Conservation (phyloP, 1,140 invertebrate genomes). For the Drosophila funebris region DNA sequence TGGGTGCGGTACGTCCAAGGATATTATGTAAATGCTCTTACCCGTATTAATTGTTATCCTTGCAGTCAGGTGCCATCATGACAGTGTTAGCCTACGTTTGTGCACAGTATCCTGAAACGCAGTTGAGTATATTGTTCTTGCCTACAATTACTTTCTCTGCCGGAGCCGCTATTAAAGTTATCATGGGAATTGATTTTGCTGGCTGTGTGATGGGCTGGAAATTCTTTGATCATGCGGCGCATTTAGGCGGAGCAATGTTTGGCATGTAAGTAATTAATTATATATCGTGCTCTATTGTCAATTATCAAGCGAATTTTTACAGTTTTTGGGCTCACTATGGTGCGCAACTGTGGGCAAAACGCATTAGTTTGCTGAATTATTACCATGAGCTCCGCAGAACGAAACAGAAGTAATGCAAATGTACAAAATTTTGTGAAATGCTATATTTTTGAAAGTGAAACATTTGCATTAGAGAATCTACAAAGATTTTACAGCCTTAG, state of each 20-base stretch:
- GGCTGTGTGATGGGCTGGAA: conserved; percentile 95
- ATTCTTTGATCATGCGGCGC: conserved; percentile 98
- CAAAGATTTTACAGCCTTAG: conserved; percentile 40
- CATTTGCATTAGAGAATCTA: conserved; percentile 16
- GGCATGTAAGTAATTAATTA: conserved; percentile 89
- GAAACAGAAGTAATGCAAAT: conserved; percentile 63
- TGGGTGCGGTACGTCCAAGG: conserved; percentile 93
- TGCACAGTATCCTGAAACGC: conserved; percentile 92
- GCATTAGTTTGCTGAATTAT: conserved; percentile 70
- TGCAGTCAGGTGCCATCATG: conserved; percentile 97
- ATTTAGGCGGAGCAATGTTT: conserved; percentile 96
- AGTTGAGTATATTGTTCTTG: conserved; percentile 95
- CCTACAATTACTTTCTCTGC: conserved; percentile 95
- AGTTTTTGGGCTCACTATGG: conserved; percentile 79
- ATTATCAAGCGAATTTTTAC: neutral
- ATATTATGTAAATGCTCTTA: neutral
- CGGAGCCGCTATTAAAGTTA: conserved; percentile 91
- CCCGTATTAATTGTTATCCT: conserved; percentile 34
- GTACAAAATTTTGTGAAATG: conserved; percentile 24
- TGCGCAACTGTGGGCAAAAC: conserved; percentile 75
- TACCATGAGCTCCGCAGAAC: conserved; percentile 78
- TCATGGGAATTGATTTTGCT: conserved; percentile 91
- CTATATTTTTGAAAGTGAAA: conserved; percentile 4
- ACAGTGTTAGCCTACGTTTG: conserved; percentile 94
- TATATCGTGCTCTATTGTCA: neutral